Base-by-base conservation (phyloP, 1,140 invertebrate genomes). In the Bombus waltoni region DNA sequence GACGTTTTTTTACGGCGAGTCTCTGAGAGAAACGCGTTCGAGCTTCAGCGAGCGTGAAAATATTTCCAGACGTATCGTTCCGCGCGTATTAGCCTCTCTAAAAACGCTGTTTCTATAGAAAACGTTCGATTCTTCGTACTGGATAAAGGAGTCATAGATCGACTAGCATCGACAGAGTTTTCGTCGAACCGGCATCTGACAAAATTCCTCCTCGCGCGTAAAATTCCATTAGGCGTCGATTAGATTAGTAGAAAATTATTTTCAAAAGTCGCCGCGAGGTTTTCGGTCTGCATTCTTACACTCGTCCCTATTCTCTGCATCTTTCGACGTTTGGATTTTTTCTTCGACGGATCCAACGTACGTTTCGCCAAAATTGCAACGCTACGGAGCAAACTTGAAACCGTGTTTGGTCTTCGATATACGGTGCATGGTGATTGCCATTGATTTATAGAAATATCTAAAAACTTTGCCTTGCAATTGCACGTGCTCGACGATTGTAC, bases 1-100 rank as follows among this genome's bases (percentile, higher is more conserved):
- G 53, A 35, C 38, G 38, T 32, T 81, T 81, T 81, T 73, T 81
- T 73, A 81, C 28, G 47, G 11, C 22, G 42, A 81, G 53, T 13
- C 38, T 59, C 32, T 47, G 25, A n/a, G 59, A 47, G 40, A 78
- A 35, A 44, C 9, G 57, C 44, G 35, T 80, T 70, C 32, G 28
- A 18, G 13, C 9, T 4, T 18, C 11, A 18, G 15, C 6, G 32
- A 28, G 42, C 22, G 35, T 13, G 25, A 25, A 79, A 47, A 38
- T n/a, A 53, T 53, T 53, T 53, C 47, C 47, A 53, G 15, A 5
- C 47, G 0, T 53, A 22, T 53, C 5, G 6, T 15, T 53, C 47
- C 15, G 47, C 15, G 5, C 18, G 18, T 22, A 53, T 53, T 53
- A 53, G 1, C 5, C 1, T 6, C 18, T 2, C 3, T 8, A 35